phyloP scores from a whole-genome alignment of 2,113 vertebrate species.

The Barbus barbus region DNA sequence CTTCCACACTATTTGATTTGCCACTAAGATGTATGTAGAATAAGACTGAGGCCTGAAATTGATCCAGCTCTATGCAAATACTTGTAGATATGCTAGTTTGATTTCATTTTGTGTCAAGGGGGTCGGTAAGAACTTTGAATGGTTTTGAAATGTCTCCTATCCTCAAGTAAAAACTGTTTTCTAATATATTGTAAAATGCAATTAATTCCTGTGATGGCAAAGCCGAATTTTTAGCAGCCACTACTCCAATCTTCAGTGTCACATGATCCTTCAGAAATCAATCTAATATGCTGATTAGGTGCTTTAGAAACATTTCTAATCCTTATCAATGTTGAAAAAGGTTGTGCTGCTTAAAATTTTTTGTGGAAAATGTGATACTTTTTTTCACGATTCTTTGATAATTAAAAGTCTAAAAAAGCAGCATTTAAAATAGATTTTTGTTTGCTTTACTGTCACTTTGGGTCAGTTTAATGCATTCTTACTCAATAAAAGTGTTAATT shows the following conservation, averaged over 20 bases:
- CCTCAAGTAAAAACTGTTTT: too few relatives aligned
- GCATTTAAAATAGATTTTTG: too few relatives aligned
- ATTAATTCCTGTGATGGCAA: background rate
- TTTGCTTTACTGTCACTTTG: too few relatives aligned
- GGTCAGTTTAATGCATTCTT: too few relatives aligned
- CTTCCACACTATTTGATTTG: slow-evolving; percentile 9
- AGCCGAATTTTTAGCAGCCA: background rate
- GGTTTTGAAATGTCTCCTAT: background rate
- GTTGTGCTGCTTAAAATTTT: background rate
- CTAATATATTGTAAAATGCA: background rate
- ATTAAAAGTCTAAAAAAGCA: too few relatives aligned
- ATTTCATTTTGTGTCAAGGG: background rate
- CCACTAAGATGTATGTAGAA: background rate
- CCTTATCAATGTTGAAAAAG: background rate
- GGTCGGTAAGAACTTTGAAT: background rate
- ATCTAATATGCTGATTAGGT: background rate
- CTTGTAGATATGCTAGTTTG: background rate
- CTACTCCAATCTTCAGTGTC: background rate
- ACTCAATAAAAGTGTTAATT: too few relatives aligned
- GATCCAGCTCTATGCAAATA: background rate
- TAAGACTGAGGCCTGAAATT: background rate
- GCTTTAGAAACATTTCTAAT: background rate
- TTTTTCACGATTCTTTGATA: too few relatives aligned
- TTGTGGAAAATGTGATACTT: background rate
- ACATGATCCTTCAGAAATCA: background rate